Conservation (phyloP, 2,113 vertebrate species). For the Otocyon megalotis region DNA sequence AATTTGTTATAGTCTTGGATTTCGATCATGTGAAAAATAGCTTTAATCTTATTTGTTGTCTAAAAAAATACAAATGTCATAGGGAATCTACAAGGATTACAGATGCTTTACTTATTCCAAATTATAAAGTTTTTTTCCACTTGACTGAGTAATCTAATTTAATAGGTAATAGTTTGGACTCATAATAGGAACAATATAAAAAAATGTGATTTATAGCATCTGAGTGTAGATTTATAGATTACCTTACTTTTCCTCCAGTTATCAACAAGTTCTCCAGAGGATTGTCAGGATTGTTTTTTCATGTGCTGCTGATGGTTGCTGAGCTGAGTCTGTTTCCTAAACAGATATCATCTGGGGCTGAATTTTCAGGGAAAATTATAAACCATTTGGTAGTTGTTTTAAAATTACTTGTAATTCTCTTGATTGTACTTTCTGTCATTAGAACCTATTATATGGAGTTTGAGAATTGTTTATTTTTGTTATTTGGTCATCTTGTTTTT, state of each 20-base stretch:
- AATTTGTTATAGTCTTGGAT: neutral
- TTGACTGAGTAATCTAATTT: neutral
- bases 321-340: neutral
- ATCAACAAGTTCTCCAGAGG: neutral
- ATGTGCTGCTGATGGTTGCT: neutral
- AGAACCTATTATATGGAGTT: neutral
- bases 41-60: neutral
- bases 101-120: conserved; percentile 27
- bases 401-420: neutral
- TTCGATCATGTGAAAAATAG: neutral
- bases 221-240: neutral
- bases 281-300: neutral
- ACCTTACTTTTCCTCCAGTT: neutral
- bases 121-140: neutral
- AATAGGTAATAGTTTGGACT: neutral
- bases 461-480: neutral
- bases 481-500: conserved; percentile 14
- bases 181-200: neutral
- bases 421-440: neutral
- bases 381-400: neutral
- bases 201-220: neutral
- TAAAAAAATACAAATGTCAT: neutral
- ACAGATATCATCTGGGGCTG: neutral
- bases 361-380: neutral
- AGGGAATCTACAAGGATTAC: neutral